phyloP scores from a whole-genome alignment of 2,113 vertebrate genomes.

The Paralichthys olivaceus region DNA sequence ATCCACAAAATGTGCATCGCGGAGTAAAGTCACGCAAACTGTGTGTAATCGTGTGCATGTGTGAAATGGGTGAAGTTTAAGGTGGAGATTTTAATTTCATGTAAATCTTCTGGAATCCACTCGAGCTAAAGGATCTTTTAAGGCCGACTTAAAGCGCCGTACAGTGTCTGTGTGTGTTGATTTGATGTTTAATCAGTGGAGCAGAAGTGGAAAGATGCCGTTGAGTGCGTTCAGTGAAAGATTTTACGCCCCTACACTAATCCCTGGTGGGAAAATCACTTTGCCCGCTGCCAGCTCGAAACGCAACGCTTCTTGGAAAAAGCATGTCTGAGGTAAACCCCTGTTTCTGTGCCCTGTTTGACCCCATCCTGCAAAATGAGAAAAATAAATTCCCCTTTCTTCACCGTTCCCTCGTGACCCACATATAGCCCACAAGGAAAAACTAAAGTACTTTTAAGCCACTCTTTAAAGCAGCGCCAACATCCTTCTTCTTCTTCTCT shows the following conservation, averaged over 20 bases:
- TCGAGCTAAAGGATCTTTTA: conserved; percentile 20
- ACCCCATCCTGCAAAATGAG: conserved; percentile 30
- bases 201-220: conserved; percentile 42
- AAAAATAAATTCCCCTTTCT: conserved; percentile 42
- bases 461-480: conserved; percentile 36
- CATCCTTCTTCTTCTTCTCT: conserved; percentile 29
- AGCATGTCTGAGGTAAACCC: conserved; percentile 48
- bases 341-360: conserved; percentile 10
- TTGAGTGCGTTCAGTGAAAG: conserved; percentile 24
- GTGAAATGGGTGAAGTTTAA: neutral
- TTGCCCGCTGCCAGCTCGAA: conserved; percentile 24
- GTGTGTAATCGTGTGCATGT: neutral
- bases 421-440: conserved; percentile 19
- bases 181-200: conserved; percentile 35
- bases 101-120: conserved; percentile 5
- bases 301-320: conserved; percentile 51
- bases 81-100: neutral
- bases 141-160: neutral
- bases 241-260: conserved; percentile 36
- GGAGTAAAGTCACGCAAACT: neutral
- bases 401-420: conserved; percentile 46
- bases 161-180: conserved; percentile 17
- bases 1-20: neutral
- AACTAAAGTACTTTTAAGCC: conserved; percentile 23
- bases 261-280: conserved; percentile 56